Base-by-base conservation (phyloP, 2,113 vertebrate species). In the Pseudorectes ferrugineus region DNA sequence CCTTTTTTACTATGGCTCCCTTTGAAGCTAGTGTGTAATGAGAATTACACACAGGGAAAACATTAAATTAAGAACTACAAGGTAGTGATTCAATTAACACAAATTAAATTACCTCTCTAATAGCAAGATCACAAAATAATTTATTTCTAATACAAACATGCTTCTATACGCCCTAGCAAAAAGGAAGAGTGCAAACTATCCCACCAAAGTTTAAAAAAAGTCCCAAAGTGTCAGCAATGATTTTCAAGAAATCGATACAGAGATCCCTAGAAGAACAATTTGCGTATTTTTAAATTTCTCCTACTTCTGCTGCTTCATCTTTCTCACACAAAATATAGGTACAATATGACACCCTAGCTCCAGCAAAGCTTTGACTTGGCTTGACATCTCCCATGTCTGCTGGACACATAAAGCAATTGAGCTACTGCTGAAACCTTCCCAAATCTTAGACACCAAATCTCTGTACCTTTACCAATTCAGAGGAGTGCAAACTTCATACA, bases 1-100 rank as follows among this genome's bases (percentile, higher is more conserved):
- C 40, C 6, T 2, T 31, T 43, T 67, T 72, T 36, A 68, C n/a
- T 35, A 55, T 0, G 0, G 21, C 11, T 72, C 24, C 40, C n/a
- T 79, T 57, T 40, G 14, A 79, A 38, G 55, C 15, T 43, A 51
- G 10, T 18, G 14, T 31, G 29, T 22, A 58, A 85, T 33, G 23
- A 68, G 42, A 67, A 84, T 57, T 87, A 70, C 28, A 70, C 26
- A 35, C 17, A 42, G 14, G 5, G 6, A 88, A 82, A 90, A 33
- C 24, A 61, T n/a, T 58, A 42, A 57, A 58, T 72, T 29, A 85
- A 74, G 23, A 73, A 77, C 26, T 16, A 59, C 13, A 89, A 72
- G 29, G n/a, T 11, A 59, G 28, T 24, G 43, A 76, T 49, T 83
- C 16, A 38, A 57, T 71, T 54, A 90, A 43, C 8, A 81, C 10